A percentile compares a stretch with the other conserved stretches of the same genome.
These are phyloP conservation scores for Campylomormyrus tamandua DNA, from an alignment of 2,113 vertebrate species.

Conservation along the genomic window DNA sequence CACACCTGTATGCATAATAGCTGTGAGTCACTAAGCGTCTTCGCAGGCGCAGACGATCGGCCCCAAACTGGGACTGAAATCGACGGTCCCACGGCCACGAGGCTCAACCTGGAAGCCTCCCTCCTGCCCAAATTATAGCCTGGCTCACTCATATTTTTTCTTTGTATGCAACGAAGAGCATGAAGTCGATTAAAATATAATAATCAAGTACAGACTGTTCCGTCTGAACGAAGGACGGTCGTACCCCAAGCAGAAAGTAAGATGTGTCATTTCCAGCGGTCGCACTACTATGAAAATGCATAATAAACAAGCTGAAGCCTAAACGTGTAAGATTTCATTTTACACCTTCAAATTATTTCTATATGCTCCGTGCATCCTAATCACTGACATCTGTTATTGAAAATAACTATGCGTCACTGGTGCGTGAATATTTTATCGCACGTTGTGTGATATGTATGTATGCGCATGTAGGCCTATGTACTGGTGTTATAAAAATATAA, in stretches of 20 bases:
- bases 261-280: not conserved
- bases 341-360: not conserved
- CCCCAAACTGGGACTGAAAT: not conserved
- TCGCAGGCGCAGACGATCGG: not conserved
- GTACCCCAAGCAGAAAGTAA: not conserved
- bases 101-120: not conserved
- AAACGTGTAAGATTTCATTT: not conserved
- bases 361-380: not conserved
- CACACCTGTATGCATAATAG: not conserved
- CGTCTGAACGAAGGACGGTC: not conserved
- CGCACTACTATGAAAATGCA: not conserved
- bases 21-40: not conserved
- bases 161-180: not conserved
- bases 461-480: not conserved
- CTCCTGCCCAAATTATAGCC: not conserved
- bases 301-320: not conserved
- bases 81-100: not conserved
- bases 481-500: not conserved
- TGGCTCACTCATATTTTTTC: not conserved
- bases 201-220: not conserved
- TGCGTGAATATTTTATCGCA: not conserved
- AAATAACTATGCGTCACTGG: not conserved
- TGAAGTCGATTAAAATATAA: not conserved
- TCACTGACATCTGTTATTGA: not conserved
- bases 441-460: not conserved